Percentiles rank a stretch among this genome's conserved stretches.
phyloP scores from a whole-genome alignment of 64 coral and sea anemone genomes.

The Actinia equina region DNA sequence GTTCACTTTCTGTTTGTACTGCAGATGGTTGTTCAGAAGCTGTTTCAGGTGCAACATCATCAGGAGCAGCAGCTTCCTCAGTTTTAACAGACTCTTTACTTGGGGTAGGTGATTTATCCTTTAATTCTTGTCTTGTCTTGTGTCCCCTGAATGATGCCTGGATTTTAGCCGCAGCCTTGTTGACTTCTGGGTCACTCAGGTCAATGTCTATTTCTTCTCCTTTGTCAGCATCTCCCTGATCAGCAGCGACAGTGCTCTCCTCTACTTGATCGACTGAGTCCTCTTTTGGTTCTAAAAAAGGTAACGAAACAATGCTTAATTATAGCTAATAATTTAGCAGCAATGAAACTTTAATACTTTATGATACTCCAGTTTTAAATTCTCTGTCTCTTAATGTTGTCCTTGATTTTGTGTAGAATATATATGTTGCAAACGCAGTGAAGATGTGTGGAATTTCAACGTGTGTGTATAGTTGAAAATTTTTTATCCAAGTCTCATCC shows the following conservation, averaged over 20 bases:
- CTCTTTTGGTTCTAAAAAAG: background rate
- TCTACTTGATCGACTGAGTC: background rate
- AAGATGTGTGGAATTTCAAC: no score
- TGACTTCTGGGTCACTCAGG: conserved; percentile 61
- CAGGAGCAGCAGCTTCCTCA: background rate
- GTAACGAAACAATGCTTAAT: background rate
- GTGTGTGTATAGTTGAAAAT: no score
- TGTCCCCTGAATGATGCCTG: conserved; percentile 70
- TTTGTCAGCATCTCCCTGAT: background rate
- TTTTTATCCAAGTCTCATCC: no score
- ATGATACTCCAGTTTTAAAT: no score
- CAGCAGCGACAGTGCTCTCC: background rate
- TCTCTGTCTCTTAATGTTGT: no score
- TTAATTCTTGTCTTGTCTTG: conserved; percentile 35
- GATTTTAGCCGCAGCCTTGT: conserved; percentile 68
- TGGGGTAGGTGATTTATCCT: background rate
- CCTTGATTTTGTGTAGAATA: no score
- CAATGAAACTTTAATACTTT: no score
- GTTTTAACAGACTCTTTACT: background rate
- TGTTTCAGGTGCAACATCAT: conserved; percentile 11
- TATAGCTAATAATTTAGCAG: background rate
- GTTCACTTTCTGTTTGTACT: background rate
- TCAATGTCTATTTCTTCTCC: conserved; percentile 42
- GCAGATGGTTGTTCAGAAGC: background rate
- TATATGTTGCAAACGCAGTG: no score